Percentiles rank a stretch among this genome's conserved stretches.
phyloP scores from a whole-genome alignment of 2,888 invertebrate species.

The Machimus rusticus region DNA sequence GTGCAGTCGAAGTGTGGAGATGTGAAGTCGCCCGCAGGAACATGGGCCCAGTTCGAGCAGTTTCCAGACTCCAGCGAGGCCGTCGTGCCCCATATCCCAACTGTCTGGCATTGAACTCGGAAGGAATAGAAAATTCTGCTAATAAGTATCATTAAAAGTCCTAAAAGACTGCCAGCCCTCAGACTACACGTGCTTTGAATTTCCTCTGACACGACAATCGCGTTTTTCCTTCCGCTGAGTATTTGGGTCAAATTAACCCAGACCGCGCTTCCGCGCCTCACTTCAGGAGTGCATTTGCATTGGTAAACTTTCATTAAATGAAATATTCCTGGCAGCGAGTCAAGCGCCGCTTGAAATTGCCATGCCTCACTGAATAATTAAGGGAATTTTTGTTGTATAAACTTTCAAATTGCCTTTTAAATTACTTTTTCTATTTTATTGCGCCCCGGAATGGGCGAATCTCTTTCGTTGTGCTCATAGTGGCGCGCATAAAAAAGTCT shows the following conservation, averaged over 20 bases:
- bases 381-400: slow-evolving; percentile 21
- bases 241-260: slow-evolving; percentile 2
- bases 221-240: not conserved
- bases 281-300: not conserved
- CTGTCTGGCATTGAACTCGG: not conserved
- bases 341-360: not conserved
- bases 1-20: not conserved
- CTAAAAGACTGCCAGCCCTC: not conserved
- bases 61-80: not conserved
- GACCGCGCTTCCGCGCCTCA: not conserved
- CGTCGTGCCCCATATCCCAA: not conserved
- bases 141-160: not conserved
- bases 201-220: not conserved
- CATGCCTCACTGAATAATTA: slow-evolving; percentile 3
- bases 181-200: slow-evolving; percentile 2
- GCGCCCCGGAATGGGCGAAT: not conserved
- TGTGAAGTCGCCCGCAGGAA: not conserved
- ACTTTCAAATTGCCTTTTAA: slow-evolving; percentile 8
- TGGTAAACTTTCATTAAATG: slow-evolving; percentile 7
- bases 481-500: not conserved
- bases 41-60: not conserved
- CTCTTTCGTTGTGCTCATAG: not conserved
- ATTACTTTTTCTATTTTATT: slow-evolving; percentile 10
- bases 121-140: not conserved
- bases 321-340: slow-evolving; percentile 19